Evolutionary conservation across 2,113 vertebrate genomes (phyloP), one percentile per base, ranked within the genome.

Genomic region (Centropus unirufus): DNA sequence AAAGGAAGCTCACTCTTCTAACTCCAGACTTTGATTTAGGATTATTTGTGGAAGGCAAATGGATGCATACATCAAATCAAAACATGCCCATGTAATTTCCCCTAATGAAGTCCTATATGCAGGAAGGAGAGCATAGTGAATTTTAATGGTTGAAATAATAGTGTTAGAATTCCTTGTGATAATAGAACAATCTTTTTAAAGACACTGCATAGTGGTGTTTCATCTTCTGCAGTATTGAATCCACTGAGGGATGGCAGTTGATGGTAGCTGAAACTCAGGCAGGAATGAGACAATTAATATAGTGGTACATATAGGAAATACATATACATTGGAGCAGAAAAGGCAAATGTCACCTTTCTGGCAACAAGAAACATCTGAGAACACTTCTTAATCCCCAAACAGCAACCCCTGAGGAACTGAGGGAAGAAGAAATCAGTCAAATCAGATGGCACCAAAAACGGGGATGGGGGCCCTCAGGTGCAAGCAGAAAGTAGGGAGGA

Each of bases 21-120:
- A 44, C 69, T 87, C 62, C 61, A 83, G 87, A 16, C 62, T 91
- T 91, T 94, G 95, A 95, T 94, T 95, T 94, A 95, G 94, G 44
- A 51, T 84, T 79, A 93, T 86, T 92, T 91, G 90, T 74, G 55
- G 78, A 59, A 82, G 34, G 73, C 14, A 96, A 97, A 93, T 83
- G 52, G 91, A 91, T 92, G 89, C 67, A 66, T 76, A 49, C 39
- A 74, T 85, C 83, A 67, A 40, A 83, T 63, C 34, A 75, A 91
- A 81, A 78, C 84, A 90, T 40, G 61, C 42, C 72, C 58, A 34
- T 32, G 68, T 82, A 59, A 77, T 91, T 93, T 89, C 63, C 74
- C 52, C n/a, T 92, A 81, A 96, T 1, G 5, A 85, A 81, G 90
- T 57, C 86, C 21, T 58, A 20, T 12, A 36, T 42, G 64, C 34